These are phyloP conservation scores for Parotocinclus haroldoi DNA, from an alignment of 2,797 vertebrate species.

Conservation along the genomic window DNA sequence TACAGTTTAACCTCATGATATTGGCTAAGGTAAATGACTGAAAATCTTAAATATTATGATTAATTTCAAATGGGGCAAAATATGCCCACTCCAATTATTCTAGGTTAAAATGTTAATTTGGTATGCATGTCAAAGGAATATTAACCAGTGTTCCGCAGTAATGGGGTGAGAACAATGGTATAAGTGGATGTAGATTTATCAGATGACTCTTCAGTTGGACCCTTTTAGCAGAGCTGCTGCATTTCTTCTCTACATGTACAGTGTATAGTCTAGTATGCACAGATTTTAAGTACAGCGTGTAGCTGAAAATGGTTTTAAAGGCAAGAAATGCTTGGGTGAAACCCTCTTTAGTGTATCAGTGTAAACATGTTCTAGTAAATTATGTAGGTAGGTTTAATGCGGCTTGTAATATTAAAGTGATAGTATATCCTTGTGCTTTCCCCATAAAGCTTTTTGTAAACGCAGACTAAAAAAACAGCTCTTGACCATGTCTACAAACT, in stretches of 20 bases:
- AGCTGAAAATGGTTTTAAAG: constrained; percentile 15
- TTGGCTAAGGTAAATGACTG: background rate
- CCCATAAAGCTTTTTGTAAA: constrained; percentile 33
- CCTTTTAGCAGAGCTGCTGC: background rate
- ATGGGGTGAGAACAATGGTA: background rate
- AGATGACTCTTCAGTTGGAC: background rate
- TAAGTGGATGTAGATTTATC: constrained; percentile 6
- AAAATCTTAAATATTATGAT: too few species aligned
- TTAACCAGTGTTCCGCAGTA: constrained; percentile 3
- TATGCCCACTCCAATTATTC: too few species aligned
- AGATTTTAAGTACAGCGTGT: constrained; percentile 10
- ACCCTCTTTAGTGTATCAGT: constrained; percentile 19
- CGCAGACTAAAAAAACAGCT: constrained; percentile 38
- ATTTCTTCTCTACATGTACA: background rate
- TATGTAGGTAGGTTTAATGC: constrained; percentile 23
- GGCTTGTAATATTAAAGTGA: constrained; percentile 35
- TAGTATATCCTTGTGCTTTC: constrained; percentile 4
- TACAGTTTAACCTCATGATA: constrained; percentile 3
- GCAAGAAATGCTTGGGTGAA: constrained; percentile 11
- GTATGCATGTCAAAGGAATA: background rate
- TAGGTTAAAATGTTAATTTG: constrained; percentile 2
- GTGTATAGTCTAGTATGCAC: background rate
- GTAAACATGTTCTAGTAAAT: constrained; percentile 15
- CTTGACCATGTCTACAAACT: constrained; percentile 30
- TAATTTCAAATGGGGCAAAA: too few species aligned